These are phyloP conservation scores for Actias luna DNA, from an alignment of 2,888 invertebrate species.

Conservation along the genomic window DNA sequence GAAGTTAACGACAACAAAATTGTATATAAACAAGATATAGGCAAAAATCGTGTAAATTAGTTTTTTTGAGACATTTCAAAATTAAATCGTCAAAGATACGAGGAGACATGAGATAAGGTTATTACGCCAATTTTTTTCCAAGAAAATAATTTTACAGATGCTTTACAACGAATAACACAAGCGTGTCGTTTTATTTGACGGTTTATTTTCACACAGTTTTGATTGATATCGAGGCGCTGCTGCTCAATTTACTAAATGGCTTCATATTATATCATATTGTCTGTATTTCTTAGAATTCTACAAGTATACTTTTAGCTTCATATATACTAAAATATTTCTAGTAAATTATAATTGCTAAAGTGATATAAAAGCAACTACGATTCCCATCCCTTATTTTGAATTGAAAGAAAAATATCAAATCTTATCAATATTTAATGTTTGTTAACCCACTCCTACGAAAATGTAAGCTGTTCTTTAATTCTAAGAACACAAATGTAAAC, in stretches of 20 bases:
- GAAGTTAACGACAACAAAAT: no score
- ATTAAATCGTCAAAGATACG: background rate
- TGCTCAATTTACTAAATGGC: conserved; percentile 37
- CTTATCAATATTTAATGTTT: no score
- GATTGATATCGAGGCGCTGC: conserved; percentile 48
- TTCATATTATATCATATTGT: conserved; percentile 15
- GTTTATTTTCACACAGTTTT: conserved; percentile 46
- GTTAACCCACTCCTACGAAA: no score
- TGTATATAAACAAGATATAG: background rate
- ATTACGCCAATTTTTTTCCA: background rate
- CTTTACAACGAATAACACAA: conserved; percentile 26
- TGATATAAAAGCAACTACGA: no score
- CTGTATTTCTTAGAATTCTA: conserved; percentile 11
- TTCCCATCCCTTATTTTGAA: no score
- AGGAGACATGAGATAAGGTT: background rate
- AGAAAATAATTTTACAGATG: conserved; percentile 18
- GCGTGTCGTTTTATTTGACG: conserved; percentile 36
- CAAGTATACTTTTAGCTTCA: background rate
- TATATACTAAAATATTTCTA: background rate
- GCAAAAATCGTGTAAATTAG: no score
- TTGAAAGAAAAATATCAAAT: no score
- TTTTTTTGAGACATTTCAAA: background rate
- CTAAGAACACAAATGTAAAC: no score
- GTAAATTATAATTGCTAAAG: no score
- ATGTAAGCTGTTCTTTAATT: no score